phyloP scores from a whole-genome alignment of 2,888 invertebrate species.

The Eristalis intricaria region DNA sequence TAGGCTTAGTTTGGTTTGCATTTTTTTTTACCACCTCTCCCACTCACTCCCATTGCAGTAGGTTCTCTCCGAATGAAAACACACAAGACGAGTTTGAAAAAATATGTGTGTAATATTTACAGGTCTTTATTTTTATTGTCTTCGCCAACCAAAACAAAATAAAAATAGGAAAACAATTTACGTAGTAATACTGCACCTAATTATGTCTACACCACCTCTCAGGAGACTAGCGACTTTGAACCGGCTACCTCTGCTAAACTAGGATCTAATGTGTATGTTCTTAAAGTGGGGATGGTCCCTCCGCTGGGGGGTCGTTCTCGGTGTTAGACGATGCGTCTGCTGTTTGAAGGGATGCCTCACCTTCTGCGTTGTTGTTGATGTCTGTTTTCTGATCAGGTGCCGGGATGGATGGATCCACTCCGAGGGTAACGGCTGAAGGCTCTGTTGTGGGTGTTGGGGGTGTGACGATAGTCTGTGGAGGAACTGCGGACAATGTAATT shows the following conservation, averaged over 20 bases:
- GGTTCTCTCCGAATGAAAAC: too few species aligned
- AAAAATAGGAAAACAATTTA: slow-evolving; percentile 29
- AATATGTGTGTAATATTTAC: slow-evolving; percentile 23
- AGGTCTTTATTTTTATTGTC: slow-evolving; percentile 30
- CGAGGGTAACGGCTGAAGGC: slow-evolving; percentile 10
- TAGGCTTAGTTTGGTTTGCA: too few species aligned
- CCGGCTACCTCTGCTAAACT: slow-evolving; percentile 13
- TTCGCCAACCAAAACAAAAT: slow-evolving; percentile 12
- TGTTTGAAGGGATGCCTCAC: slow-evolving; percentile 32
- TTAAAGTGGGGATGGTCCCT: slow-evolving; percentile 8
- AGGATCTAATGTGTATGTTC: slow-evolving; percentile 27
- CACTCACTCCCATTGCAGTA: too few species aligned
- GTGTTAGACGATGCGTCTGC: slow-evolving; percentile 23
- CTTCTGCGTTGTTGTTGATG: slow-evolving; percentile 69
- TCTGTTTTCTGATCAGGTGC: slow-evolving; percentile 56
- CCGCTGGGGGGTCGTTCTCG: slow-evolving; percentile 70
- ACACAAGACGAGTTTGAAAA: background rate
- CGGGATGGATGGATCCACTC: background rate
- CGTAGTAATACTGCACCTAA: slow-evolving; percentile 73
- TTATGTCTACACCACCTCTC: slow-evolving; percentile 34
- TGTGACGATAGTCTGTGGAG: slow-evolving; percentile 48
- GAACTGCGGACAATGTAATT: background rate
- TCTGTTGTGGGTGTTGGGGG: slow-evolving; percentile 56
- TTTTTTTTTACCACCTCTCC: too few species aligned
- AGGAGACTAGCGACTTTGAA: background rate